A percentile compares a stretch with the other conserved stretches of the same genome.
Evolutionary conservation across 2,113 vertebrate species (phyloP).

Genomic region (Podilymbus podiceps): DNA sequence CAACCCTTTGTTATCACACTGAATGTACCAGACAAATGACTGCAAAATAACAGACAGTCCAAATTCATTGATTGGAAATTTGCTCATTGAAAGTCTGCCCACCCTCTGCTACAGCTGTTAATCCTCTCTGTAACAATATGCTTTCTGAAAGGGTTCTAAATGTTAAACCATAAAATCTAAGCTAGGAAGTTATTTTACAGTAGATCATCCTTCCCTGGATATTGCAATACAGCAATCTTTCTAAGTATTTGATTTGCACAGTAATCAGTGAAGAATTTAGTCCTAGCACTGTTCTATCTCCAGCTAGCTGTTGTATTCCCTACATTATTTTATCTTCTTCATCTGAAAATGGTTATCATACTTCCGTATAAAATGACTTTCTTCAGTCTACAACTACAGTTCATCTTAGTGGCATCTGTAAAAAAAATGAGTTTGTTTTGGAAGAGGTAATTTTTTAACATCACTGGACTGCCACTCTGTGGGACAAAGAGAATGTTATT

Average conservation of each 20-base stretch:
- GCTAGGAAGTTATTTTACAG: not conserved
- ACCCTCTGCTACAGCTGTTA: not conserved
- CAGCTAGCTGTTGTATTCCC: not conserved
- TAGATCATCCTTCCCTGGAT: not conserved
- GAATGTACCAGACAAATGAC: not conserved
- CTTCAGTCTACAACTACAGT: not conserved
- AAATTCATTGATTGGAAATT: not conserved
- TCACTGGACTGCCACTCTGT: not conserved
- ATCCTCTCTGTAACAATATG: not conserved
- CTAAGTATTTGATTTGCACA: not conserved
- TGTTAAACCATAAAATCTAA: not conserved
- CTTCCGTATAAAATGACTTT: not conserved
- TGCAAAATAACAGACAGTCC: not conserved
- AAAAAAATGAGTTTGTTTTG: not conserved
- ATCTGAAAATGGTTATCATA: not conserved
- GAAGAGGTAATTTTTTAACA: not conserved
- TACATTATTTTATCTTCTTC: not conserved
- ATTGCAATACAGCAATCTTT: not conserved
- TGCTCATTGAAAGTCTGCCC: not conserved
- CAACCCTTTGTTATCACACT: not conserved
- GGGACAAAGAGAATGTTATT: not conserved
- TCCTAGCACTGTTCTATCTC: not conserved
- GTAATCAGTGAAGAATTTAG: not conserved
- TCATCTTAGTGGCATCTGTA: not conserved
- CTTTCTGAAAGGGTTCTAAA: not conserved